Evolutionary conservation across 2,113 vertebrate genomes (phyloP), one percentile per base, ranked within the genome.

Genomic region (Oriolus oriolus): DNA sequence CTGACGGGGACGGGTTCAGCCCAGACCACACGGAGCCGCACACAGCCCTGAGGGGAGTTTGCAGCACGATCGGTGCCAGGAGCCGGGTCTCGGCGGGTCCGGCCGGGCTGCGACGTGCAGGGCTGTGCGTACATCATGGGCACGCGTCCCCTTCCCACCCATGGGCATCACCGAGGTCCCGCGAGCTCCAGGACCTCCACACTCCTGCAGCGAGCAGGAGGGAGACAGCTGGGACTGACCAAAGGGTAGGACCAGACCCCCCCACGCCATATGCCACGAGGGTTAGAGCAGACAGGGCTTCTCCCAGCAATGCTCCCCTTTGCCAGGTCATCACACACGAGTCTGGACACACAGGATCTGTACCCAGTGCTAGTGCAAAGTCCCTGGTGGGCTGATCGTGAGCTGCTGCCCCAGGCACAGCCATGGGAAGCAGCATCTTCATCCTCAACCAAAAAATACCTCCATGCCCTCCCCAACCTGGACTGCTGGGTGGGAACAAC

Each of bases 131-230:
- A 90, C 50, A 10, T 0, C 6, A 0, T 0, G 23, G 52, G 44
- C 18, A 3, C 16, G 1, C 1, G 0, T 24, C 39, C 53, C 71
- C 41, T 14, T 7, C 23, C 71, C 7, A 0, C 2, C 28, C n/a
- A 7, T 4, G 39, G 60, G 7, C 28, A 35, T 13, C 45, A 14
- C 57, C 2, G 0, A 21, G 42, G 26, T 15, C 71, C 61, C 0
- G 0, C 6, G 0, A 0, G 0, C 76, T 9, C 42, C 5, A 0
- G 70, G 23, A 42, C 22, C 26, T 33, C 41, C 5, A 1, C 1
- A 0, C 13, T 15, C 24, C 56, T 27, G 27, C 37, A 22, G 45
- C 0, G 0, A 65, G 60, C 5, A 7, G 63, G 13, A 11, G n/a
- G n/a, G n/a, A n/a, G n/a, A n/a, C n/a, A n/a, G n/a, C 22, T 3